A percentile compares a stretch with the other conserved stretches of the same genome.
Conservation (phyloP, 2,888 invertebrate genomes). For the Blastobasis adustella region DNA sequence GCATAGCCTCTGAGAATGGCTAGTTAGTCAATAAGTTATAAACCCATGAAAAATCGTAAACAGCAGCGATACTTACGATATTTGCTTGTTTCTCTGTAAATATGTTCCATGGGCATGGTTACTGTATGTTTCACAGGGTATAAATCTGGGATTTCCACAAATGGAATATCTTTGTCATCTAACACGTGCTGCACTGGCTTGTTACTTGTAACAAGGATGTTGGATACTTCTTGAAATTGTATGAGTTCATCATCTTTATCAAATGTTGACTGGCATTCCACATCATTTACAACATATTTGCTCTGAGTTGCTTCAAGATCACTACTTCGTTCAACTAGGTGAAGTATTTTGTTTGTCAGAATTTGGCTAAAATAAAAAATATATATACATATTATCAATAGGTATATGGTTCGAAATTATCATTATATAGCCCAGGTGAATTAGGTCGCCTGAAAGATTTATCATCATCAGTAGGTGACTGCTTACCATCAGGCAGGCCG, state of each 20-base stretch:
- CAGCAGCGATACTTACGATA: conserved; percentile 79
- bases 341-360: conserved; percentile 77
- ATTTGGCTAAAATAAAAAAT: conserved; percentile 68
- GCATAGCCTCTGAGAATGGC: no score
- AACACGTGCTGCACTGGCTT: conserved; percentile 74
- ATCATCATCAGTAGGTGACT: no score
- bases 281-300: conserved; percentile 76
- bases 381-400: background rate
- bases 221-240: conserved; percentile 78
- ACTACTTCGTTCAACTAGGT: conserved; percentile 79
- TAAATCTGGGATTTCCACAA: conserved; percentile 79
- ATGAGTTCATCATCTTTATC: conserved; percentile 76
- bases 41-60: no score
- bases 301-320: conserved; percentile 70
- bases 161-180: conserved; percentile 60
- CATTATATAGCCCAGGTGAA: no score
- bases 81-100: conserved; percentile 76
- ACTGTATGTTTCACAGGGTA: conserved; percentile 84
- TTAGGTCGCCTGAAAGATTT: no score
- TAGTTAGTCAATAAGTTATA: no score
- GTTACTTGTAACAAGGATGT: conserved; percentile 79
- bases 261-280: conserved; percentile 72
- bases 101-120: conserved; percentile 76
- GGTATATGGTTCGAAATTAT: background rate
- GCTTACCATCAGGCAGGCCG: no score